Percentiles rank a stretch among this genome's conserved stretches.
Conservation (phyloP, 2,888 invertebrate genomes). For the Lasioglossum leucozonium region DNA sequence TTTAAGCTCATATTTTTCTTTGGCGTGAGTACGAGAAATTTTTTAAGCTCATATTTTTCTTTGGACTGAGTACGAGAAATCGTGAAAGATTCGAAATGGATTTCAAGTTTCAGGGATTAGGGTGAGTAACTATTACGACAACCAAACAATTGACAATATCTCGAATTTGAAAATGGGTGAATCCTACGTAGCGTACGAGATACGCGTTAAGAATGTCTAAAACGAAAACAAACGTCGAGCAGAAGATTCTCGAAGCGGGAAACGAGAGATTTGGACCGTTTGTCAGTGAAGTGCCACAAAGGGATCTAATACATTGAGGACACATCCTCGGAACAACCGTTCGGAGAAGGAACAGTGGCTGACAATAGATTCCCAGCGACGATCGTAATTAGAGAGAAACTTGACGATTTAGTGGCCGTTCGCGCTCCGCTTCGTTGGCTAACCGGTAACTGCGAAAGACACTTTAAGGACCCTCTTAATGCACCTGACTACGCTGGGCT, state of each 20-base stretch:
- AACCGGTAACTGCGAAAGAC: slow-evolving; percentile 68
- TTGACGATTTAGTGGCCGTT: slow-evolving; percentile 68
- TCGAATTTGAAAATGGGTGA: no score
- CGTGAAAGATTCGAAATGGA: no score
- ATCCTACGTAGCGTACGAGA: no score
- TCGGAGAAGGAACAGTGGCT: slow-evolving; percentile 6
- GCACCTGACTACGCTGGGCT: slow-evolving; percentile 57
- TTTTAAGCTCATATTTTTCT: no score
- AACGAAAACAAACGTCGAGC: neutral
- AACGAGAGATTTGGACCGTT: neutral
- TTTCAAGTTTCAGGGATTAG: no score
- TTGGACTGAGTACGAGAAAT: no score
- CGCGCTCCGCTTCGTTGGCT: slow-evolving; percentile 52
- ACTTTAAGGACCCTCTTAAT: slow-evolving; percentile 69
- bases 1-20: no score
- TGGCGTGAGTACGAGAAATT: no score
- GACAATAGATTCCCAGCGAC: slow-evolving; percentile 60
- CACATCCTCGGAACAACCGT: slow-evolving; percentile 9
- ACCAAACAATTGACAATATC: no score
- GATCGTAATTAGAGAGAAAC: slow-evolving; percentile 67
- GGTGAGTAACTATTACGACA: no score
- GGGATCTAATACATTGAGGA: slow-evolving; percentile 31
- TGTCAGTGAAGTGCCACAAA: neutral
- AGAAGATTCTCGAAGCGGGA: neutral
- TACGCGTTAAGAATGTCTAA: no score